These are phyloP conservation scores for Phoxinus dragarum DNA, from an alignment of 2,797 vertebrate genomes.

Conservation along the genomic window DNA sequence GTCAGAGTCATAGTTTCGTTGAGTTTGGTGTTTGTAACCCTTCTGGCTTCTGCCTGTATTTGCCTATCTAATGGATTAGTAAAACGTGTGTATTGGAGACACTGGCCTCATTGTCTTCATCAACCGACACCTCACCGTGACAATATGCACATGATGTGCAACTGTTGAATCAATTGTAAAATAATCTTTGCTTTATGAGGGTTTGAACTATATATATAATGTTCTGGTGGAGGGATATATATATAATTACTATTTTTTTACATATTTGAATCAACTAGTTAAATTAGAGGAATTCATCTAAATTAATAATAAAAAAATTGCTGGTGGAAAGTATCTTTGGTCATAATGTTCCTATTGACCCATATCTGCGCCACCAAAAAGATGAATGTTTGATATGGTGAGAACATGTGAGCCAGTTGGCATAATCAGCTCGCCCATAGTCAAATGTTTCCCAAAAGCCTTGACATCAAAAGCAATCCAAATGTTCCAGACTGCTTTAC, in stretches of 20 bases:
- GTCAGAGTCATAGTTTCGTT: too few relatives aligned
- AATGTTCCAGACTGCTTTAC: slow-evolving; percentile 37
- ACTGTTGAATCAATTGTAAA: not conserved
- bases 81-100: too few relatives aligned
- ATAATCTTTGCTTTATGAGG: not conserved
- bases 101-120: too few relatives aligned
- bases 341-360: slow-evolving; percentile 13
- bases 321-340: not conserved
- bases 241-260: not conserved
- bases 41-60: too few relatives aligned
- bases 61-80: too few relatives aligned
- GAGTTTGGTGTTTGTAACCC: too few relatives aligned
- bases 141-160: not conserved
- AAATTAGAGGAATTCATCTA: not conserved
- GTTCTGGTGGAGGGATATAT: too few relatives aligned
- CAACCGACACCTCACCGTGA: too few relatives aligned
- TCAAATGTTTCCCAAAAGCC: slow-evolving; percentile 19
- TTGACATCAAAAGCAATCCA: slow-evolving; percentile 7
- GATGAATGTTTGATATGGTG: slow-evolving; percentile 11
- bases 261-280: not conserved
- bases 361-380: slow-evolving; percentile 9
- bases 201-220: not conserved
- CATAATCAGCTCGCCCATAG: not conserved
- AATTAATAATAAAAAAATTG: not conserved
- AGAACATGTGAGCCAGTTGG: slow-evolving; percentile 40